Evolutionary conservation across 2,888 invertebrate species (phyloP).

Genomic region (Pseudeuparius sepicola): DNA sequence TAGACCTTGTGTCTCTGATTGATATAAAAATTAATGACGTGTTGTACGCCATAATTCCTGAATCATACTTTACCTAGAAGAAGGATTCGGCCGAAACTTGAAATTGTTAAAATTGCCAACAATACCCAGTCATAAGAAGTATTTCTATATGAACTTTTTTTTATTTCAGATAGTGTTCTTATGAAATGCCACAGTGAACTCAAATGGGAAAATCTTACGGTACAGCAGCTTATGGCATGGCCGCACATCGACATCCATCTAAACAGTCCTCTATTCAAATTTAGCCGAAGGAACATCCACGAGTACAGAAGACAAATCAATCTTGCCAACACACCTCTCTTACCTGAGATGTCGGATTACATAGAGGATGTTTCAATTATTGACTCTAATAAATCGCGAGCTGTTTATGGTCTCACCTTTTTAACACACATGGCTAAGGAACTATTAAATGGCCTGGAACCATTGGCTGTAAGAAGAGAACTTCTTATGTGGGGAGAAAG

Average conservation of each 20-base stretch:
- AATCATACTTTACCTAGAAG: too few species aligned
- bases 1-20: too few species aligned
- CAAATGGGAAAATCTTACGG: conserved; percentile 18
- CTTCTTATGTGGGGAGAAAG: too few species aligned
- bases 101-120: too few species aligned
- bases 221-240: conserved; percentile 24
- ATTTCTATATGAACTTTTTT: too few species aligned
- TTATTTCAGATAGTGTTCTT: conserved; percentile 22
- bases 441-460: conserved; percentile 17
- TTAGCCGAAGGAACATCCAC: conserved; percentile 21
- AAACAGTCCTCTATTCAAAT: conserved; percentile 20
- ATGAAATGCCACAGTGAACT: conserved; percentile 21
- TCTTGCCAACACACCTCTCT: conserved; percentile 16
- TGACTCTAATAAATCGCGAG: conserved; percentile 12
- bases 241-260: conserved; percentile 24
- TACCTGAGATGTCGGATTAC: conserved; percentile 14
- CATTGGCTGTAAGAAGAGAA: too few species aligned
- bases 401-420: conserved; percentile 19
- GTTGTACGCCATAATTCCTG: too few species aligned
- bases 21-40: too few species aligned
- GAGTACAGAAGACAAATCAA: conserved; percentile 21
- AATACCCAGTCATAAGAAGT: too few species aligned
- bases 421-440: conserved; percentile 18
- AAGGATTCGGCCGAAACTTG: too few species aligned
- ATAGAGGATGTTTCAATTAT: conserved; percentile 23